Percentiles rank a stretch among this genome's conserved stretches.
Evolutionary conservation across 2,797 vertebrate species (phyloP).

Genomic region (Sphenopsis melanotis): DNA sequence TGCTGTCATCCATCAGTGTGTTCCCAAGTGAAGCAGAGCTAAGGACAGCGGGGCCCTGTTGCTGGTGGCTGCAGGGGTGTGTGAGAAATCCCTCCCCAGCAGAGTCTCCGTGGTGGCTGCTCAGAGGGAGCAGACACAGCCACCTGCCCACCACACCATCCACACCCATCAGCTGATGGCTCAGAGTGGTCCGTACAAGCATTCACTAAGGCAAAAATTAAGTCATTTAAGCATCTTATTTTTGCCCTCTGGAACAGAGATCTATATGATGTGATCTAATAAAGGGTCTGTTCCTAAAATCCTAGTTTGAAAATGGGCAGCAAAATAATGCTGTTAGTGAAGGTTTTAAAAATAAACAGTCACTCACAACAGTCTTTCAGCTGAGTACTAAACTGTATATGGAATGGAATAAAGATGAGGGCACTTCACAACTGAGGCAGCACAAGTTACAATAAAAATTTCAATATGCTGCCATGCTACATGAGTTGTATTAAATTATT

Average conservation of each 20-base stretch:
- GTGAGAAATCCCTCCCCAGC: rapidly evolving
- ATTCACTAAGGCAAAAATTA: background rate
- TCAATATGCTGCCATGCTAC: background rate
- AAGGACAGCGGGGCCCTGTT: rapidly evolving
- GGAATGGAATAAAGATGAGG: background rate
- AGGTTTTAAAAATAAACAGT: background rate
- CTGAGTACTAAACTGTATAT: background rate
- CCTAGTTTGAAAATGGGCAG: background rate
- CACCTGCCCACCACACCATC: background rate
- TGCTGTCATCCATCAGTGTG: rapidly evolving
- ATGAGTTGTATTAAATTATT: background rate
- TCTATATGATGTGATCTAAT: background rate
- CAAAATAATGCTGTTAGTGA: background rate
- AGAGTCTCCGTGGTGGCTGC: rapidly evolving
- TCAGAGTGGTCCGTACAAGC: background rate
- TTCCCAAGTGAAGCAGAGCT: background rate
- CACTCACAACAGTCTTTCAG: background rate
- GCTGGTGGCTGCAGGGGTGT: rapidly evolving
- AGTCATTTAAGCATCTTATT: background rate
- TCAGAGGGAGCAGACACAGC: background rate
- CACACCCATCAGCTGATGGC: background rate
- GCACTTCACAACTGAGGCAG: background rate
- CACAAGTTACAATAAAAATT: background rate
- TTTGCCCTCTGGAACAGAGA: background rate
- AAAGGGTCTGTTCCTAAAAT: background rate